Conservation (phyloP, 2,113 vertebrate genomes). For the Psettodes erumei region DNA sequence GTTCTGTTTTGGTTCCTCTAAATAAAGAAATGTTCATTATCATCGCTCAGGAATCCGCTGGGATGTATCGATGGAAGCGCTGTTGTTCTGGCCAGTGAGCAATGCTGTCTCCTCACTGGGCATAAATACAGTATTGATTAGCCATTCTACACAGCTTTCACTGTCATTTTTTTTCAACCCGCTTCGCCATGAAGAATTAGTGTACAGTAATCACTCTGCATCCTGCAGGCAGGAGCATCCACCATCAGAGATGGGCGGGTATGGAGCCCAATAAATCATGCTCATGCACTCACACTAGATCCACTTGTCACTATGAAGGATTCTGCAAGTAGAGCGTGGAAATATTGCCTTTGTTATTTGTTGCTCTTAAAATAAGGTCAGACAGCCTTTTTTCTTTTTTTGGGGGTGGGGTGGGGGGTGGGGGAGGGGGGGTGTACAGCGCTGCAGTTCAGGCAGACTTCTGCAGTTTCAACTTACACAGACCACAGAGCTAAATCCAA, state of each 20-base stretch:
- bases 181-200: slow-evolving; percentile 68
- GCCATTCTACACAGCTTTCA: slow-evolving; percentile 71
- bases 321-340: slow-evolving; percentile 67
- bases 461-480: slow-evolving; percentile 16
- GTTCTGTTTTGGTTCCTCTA: slow-evolving; percentile 71
- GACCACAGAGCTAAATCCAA: background rate
- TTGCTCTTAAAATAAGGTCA: slow-evolving; percentile 62
- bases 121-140: slow-evolving; percentile 86
- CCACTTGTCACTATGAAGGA: slow-evolving; percentile 70
- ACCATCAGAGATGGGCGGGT: slow-evolving; percentile 67
- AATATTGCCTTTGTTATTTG: slow-evolving; percentile 69
- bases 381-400: background rate
- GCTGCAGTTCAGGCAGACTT: slow-evolving; percentile 2
- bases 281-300: slow-evolving; percentile 53
- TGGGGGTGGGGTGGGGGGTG: slow-evolving; percentile 8
- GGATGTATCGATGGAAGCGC: slow-evolving; percentile 73
- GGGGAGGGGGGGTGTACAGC: too few relatives aligned
- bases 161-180: slow-evolving; percentile 78
- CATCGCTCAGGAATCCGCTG: slow-evolving; percentile 61
- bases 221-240: slow-evolving; percentile 73
- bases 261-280: slow-evolving; percentile 67
- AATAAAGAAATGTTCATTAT: slow-evolving; percentile 77
- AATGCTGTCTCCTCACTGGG: slow-evolving; percentile 73
- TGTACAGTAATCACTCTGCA: slow-evolving; percentile 80
- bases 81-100: slow-evolving; percentile 76